Percentiles rank a stretch among this genome's conserved stretches.
These are phyloP conservation scores for Entomobrya multifasciata DNA, from an alignment of 2,888 invertebrate genomes.

Conservation along the genomic window DNA sequence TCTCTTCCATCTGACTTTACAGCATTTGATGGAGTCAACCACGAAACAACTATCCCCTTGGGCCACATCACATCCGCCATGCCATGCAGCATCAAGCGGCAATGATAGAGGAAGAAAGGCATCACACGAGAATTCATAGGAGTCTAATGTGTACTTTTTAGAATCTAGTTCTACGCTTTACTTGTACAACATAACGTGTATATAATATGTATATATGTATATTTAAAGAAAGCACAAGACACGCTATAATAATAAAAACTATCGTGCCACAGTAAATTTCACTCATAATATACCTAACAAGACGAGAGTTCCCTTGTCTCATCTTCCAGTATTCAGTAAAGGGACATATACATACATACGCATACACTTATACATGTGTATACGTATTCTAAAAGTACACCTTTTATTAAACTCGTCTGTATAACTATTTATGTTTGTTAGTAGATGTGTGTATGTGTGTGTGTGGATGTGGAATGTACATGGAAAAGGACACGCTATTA, in stretches of 20 bases:
- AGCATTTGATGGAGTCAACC: constrained; percentile 71
- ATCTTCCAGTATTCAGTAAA: neutral
- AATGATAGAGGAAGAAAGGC: constrained; percentile 3
- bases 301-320: constrained; percentile 30
- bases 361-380: neutral
- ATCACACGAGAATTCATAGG: neutral
- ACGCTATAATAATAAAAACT: constrained; percentile 25
- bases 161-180: neutral
- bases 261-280: constrained; percentile 23
- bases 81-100: constrained; percentile 53
- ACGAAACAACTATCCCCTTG: constrained; percentile 68
- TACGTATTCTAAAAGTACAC: too few relatives aligned
- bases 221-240: neutral
- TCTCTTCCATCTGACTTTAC: constrained; percentile 38
- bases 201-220: neutral
- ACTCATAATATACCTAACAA: constrained; percentile 34
- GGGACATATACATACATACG: constrained; percentile 1
- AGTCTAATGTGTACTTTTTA: constrained; percentile 26
- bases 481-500: constrained; percentile 35
- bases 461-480: neutral
- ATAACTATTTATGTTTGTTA: too few relatives aligned
- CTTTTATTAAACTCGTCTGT: neutral
- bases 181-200: neutral
- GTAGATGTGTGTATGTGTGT: too few relatives aligned
- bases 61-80: constrained; percentile 65